Conservation (phyloP, 1,140 invertebrate species). For the Heliconius himera region DNA sequence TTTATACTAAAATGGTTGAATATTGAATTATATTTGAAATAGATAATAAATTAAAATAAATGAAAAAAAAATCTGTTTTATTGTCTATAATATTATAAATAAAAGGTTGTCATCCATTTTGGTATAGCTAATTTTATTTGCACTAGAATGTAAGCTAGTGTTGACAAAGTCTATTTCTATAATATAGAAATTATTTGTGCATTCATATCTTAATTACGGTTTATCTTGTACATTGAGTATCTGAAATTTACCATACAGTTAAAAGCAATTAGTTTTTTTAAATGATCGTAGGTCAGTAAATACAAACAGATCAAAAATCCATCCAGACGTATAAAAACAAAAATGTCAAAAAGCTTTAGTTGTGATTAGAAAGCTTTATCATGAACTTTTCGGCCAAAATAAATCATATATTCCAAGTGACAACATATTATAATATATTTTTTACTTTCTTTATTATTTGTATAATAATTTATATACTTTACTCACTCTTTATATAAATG, state of each 20-base stretch:
- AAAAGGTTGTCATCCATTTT: neutral
- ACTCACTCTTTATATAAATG: too few relatives aligned
- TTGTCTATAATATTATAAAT: neutral
- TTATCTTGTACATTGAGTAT: slow-evolving; percentile 14
- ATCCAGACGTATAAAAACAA: too few relatives aligned
- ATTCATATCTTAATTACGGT: neutral
- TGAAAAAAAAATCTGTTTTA: neutral
- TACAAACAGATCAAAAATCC: too few relatives aligned
- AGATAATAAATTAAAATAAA: neutral
- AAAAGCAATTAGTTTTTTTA: neutral
- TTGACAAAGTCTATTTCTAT: slow-evolving; percentile 25
- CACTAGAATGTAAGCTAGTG: neutral
- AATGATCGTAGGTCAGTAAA: neutral
- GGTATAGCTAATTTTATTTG: neutral
- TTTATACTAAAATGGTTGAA: neutral
- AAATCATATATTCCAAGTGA: too few relatives aligned
- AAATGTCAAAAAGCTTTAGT: too few relatives aligned
- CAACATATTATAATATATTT: too few relatives aligned
- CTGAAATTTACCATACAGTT: neutral
- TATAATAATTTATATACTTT: too few relatives aligned
- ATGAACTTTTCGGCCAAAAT: too few relatives aligned
- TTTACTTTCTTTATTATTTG: too few relatives aligned
- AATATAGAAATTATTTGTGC: slow-evolving; percentile 28
- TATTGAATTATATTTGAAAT: too few relatives aligned
- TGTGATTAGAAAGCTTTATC: too few relatives aligned